Conservation (phyloP, 1,140 invertebrate genomes). For the Xylocopa sonorina region DNA sequence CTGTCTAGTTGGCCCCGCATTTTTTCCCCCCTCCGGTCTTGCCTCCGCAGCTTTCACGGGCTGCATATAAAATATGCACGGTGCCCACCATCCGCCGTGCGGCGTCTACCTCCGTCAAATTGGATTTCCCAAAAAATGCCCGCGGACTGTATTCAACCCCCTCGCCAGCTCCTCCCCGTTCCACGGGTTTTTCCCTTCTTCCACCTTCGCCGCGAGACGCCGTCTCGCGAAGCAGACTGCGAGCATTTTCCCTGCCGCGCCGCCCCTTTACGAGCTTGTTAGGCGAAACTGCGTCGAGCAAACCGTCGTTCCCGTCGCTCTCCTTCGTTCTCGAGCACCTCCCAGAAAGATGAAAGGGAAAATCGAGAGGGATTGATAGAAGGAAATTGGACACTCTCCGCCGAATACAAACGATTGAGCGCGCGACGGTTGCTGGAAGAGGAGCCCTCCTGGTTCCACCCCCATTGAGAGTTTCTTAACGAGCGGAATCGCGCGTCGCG, state of each 20-base stretch:
- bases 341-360: background rate
- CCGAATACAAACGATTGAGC: background rate
- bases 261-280: conserved; percentile 20
- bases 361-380: background rate
- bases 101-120: conserved; percentile 53
- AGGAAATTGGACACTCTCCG: background rate
- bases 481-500: too few relatives aligned
- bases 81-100: conserved; percentile 34
- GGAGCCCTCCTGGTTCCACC: too few relatives aligned
- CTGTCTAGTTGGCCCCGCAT: conserved; percentile 29
- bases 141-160: conserved; percentile 39
- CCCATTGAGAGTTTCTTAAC: too few relatives aligned
- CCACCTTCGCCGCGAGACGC: background rate
- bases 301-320: background rate
- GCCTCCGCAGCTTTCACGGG: conserved; percentile 27
- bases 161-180: too few relatives aligned
- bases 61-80: conserved; percentile 63
- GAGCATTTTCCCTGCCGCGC: background rate
- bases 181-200: background rate
- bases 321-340: too few relatives aligned
- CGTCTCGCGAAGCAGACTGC: background rate
- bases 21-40: conserved; percentile 34
- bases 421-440: background rate
- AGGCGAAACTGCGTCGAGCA: background rate
- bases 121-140: conserved; percentile 60